These are phyloP conservation scores for Philhelius pedissequus DNA, from an alignment of 2,888 invertebrate genomes.

Conservation along the genomic window DNA sequence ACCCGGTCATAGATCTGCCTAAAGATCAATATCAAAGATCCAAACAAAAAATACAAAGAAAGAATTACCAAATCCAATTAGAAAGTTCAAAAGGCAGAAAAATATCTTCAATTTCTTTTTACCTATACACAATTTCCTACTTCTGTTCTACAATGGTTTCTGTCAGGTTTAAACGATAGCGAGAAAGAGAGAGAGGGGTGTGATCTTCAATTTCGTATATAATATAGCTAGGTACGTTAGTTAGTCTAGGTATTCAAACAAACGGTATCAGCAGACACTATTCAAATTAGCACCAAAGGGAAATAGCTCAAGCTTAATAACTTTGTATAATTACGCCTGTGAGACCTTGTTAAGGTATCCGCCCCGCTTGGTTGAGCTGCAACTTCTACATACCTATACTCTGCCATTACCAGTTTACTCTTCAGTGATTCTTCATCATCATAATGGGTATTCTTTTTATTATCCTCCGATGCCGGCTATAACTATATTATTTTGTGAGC, in stretches of 20 bases:
- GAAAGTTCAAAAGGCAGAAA: conserved; percentile 63
- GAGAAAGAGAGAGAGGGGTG: not conserved
- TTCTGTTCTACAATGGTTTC: conserved; percentile 15
- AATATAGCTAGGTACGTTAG: not conserved
- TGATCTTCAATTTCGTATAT: not conserved
- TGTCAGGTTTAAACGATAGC: too few species aligned
- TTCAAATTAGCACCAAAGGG: conserved; percentile 68
- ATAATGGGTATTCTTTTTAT: not conserved
- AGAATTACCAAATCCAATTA: conserved; percentile 49
- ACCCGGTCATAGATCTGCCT: conserved; percentile 4
- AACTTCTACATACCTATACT: not conserved
- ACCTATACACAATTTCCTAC: not conserved
- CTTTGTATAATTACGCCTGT: conserved; percentile 63
- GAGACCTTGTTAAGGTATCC: conserved; percentile 63
- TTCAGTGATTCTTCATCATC: conserved; percentile 31
- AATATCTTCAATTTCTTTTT: conserved; percentile 45
- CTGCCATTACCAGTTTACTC: conserved; percentile 8
- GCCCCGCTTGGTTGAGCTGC: conserved; percentile 46
- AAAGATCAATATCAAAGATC: not conserved
- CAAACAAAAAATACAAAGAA: not conserved
- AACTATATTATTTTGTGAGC: not conserved
- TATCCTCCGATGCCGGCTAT: not conserved
- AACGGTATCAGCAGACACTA: conserved; percentile 55
- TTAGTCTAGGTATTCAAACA: not conserved
- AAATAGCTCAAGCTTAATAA: conserved; percentile 57